Conservation (phyloP, 2,888 invertebrate species). For the Eremobia ochroleuca region DNA sequence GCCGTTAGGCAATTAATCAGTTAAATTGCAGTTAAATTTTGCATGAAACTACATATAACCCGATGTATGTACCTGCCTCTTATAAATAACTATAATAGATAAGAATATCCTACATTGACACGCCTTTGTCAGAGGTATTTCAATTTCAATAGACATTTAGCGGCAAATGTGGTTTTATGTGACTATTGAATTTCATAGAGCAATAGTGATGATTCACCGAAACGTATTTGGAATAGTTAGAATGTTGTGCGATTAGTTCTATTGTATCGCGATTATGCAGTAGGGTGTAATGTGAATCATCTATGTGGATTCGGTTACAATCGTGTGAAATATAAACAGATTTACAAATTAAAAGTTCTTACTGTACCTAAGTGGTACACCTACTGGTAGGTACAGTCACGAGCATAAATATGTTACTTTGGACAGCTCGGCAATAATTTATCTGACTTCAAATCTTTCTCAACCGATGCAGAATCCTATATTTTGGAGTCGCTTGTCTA, state of each 20-base stretch:
- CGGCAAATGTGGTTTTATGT: constrained; percentile 1
- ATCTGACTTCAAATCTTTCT: neutral
- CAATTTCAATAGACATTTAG: constrained; percentile 16
- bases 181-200: constrained; percentile 29
- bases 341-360: neutral
- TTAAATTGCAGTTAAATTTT: neutral
- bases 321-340: neutral
- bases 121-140: neutral
- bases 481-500: neutral
- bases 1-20: too few relatives aligned
- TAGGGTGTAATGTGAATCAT: constrained; percentile 7
- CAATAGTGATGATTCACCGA: constrained; percentile 4
- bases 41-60: neutral
- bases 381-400: neutral
- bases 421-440: neutral
- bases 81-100: constrained; percentile 1
- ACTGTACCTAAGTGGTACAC: too few relatives aligned
- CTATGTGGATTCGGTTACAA: neutral
- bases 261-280: neutral
- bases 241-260: neutral
- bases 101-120: neutral
- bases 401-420: neutral
- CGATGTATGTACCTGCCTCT: neutral
- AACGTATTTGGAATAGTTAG: constrained; percentile 1
- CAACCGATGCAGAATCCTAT: too few relatives aligned